A percentile compares a stretch with the other conserved stretches of the same genome.
phyloP scores from a whole-genome alignment of 2,888 invertebrate species.

The Agrochola circellaris region DNA sequence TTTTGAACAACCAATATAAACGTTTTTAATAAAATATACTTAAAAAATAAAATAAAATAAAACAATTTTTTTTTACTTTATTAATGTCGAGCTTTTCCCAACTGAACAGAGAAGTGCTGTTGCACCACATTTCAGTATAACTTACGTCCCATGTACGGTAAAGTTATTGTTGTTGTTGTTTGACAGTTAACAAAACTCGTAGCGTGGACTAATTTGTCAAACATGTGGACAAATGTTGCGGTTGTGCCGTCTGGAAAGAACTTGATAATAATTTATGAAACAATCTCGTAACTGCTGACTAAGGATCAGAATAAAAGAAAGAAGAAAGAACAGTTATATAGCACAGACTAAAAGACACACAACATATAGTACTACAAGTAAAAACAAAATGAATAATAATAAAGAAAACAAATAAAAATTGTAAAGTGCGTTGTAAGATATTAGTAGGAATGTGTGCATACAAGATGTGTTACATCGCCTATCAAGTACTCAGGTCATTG shows the following conservation, averaged over 20 bases:
- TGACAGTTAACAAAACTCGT: constrained; percentile 5
- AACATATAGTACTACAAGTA: too few species aligned
- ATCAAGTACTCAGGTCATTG: not conserved
- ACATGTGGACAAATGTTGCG: constrained; percentile 13
- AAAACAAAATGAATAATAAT: too few species aligned
- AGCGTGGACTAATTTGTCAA: constrained; percentile 19
- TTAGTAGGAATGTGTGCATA: too few species aligned
- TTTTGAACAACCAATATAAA: not conserved
- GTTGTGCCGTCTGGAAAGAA: not conserved
- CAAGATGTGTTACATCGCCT: constrained; percentile 11
- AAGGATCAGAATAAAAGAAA: too few species aligned
- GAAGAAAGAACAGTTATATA: too few species aligned
- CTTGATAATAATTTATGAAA: constrained; percentile 36
- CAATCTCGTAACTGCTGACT: not conserved
- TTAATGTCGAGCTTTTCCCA: not conserved
- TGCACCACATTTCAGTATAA: not conserved
- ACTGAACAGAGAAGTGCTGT: not conserved
- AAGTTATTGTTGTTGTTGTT: constrained; percentile 12
- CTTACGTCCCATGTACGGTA: not conserved
- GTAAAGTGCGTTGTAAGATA: too few species aligned
- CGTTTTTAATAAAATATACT: too few species aligned
- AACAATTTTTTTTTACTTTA: too few species aligned
- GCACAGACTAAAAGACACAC: too few species aligned
- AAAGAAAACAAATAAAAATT: too few species aligned
- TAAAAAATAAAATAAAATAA: too few species aligned